Base-by-base conservation (phyloP, 53 echinoderm and acorn worm species). In the Pentamera pediparva region DNA sequence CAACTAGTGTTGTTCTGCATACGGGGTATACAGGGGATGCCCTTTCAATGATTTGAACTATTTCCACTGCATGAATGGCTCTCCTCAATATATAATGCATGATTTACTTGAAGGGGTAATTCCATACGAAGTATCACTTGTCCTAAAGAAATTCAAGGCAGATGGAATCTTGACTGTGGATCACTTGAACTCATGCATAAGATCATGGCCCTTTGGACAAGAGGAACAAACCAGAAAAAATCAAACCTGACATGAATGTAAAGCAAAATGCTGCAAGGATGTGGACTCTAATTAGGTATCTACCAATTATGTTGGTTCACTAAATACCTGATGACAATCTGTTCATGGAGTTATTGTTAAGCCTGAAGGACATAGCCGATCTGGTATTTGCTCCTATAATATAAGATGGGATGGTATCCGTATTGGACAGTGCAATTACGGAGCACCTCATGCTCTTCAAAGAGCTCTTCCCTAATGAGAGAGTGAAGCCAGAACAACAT, bases 11-110 rank as follows among this genome's bases (percentile, higher is more conserved):
- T 12, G 62, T 62, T 62, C 38, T 35, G 62, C 35, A 15, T 62
- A 62, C 37, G 62, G 38, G 21, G 3, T 62, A 3, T 62, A 36
- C 36, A 32, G 62, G 18, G 35, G 37, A 62, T 62, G 62, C 21
- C 36, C 62, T 62, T 62, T 62, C 17, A 62, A 62, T 37, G 62
- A 35, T 13, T 35, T 62, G 15, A 15, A 62, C 17, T 62, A 62
- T 62, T 62, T 62, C 27, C 62, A 62, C 62, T 62, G 36, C 62
- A 62, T 62, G 62, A 18, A 62, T 33, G 62, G 62, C 3, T 18
- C 35, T 62, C 36, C 62, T n/a, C 62, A 62, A 22, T 24, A 62
- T 22, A 4, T 34, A 35, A 62, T 33, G 62, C 62, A 62, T 1
- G 62, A 3, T 22, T 18, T 35, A 0, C 32, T 34, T n/a, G 35